A percentile compares a stretch with the other conserved stretches of the same genome.
These are phyloP conservation scores for Ageneiosus marmoratus DNA, from an alignment of 2,113 vertebrate genomes.

Conservation along the genomic window DNA sequence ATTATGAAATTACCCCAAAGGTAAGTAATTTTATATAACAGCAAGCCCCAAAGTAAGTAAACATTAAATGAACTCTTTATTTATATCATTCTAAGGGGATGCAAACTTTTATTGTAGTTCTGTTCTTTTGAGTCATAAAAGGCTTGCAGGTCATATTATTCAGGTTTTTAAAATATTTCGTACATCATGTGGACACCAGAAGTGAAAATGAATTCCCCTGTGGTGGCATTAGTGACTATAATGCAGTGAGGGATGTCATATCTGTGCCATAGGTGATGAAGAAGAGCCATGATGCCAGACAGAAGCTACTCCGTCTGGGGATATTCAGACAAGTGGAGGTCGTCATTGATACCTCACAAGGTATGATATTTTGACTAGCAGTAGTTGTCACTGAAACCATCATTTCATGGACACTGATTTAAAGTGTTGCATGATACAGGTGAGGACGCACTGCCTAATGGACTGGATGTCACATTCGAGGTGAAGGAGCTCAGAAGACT, in stretches of 20 bases:
- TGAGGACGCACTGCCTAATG: conserved; percentile 89
- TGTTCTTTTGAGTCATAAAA: not conserved
- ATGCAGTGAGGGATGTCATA: not conserved
- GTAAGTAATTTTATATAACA: not conserved
- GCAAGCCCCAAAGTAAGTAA: not conserved
- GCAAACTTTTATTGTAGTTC: not conserved
- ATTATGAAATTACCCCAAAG: not conserved
- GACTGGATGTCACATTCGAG: conserved; percentile 92
- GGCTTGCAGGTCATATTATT: not conserved
- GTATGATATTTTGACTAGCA: conserved; percentile 60
- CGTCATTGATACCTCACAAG: conserved; percentile 89
- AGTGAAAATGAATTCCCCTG: not conserved
- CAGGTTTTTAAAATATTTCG: not conserved
- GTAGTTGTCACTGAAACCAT: not conserved
- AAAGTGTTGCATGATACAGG: conserved; percentile 65
- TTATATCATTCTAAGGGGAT: not conserved
- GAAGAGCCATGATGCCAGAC: conserved; percentile 89
- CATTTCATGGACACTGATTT: not conserved
- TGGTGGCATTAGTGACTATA: not conserved
- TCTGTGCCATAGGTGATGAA: conserved; percentile 84
- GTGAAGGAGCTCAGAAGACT: conserved; percentile 88
- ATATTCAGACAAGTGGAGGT: conserved; percentile 95
- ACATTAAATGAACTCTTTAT: not conserved
- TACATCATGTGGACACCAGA: not conserved
- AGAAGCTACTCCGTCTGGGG: conserved; percentile 89